Evolutionary conservation across 2,113 vertebrate species (phyloP).

Genomic region (Entosphenus tridentatus): DNA sequence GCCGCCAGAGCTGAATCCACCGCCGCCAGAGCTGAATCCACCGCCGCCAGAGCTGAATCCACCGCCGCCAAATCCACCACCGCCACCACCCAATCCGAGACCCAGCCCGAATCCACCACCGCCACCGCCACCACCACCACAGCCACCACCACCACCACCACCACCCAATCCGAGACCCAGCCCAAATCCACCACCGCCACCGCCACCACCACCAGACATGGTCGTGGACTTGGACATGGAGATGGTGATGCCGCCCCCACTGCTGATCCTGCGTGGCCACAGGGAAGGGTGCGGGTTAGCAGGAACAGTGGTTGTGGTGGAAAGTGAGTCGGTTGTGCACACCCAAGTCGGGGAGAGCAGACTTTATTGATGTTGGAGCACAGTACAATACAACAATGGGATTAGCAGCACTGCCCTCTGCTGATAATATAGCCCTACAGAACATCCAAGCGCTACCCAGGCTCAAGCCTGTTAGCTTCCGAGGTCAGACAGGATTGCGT

Average conservation of each 20-base stretch:
- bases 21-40: background rate
- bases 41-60: conserved; percentile 9
- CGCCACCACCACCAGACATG: background rate
- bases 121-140: conserved; percentile 9
- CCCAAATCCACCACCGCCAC: conserved; percentile 12
- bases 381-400: no score
- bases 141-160: conserved; percentile 8
- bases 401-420: no score
- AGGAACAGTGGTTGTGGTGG: background rate
- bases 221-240: conserved; percentile 13
- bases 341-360: no score
- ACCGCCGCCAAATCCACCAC: conserved; percentile 1
- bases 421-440: no score
- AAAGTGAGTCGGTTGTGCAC: background rate
- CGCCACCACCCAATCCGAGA: no score
- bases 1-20: conserved; percentile 2
- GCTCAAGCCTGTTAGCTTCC: no score
- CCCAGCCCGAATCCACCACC: no score
- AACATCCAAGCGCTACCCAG: no score
- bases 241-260: conserved; percentile 20
- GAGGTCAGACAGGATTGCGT: no score
- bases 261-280: conserved; percentile 15
- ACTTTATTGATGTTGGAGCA: no score
- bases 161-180: conserved; percentile 13
- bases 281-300: background rate